Base-by-base conservation (phyloP, 2,888 invertebrate genomes). In the Pelosia muscerda region DNA sequence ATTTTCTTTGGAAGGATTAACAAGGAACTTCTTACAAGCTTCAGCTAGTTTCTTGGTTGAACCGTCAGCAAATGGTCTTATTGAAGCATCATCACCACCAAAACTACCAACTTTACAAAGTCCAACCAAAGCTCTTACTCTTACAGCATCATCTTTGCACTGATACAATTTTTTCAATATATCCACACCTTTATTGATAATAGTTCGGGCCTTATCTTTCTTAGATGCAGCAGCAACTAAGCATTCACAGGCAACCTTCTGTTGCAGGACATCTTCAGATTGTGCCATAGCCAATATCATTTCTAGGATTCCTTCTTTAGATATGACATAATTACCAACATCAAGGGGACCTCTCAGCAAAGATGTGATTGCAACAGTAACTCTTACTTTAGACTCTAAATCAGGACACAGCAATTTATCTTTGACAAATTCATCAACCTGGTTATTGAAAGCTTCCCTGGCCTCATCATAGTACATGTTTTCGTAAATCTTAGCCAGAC, bases 211-310 rank as follows among this genome's bases (percentile, higher is more conserved):
- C 92, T 99, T 98, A 87, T 99, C 99, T 89, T 99, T 99, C 90
- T 99, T 99, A 8, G 98, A 98, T 2, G 99, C 97, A 5, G 99
- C 99, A 8, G 99, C 98, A 71, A 99, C 98, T 60, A 99, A 97
- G 81, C 99, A 99, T 91, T 99, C 99, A 85, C 98, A 98, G 0
- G 99, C 98, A 19, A 99, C 97, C 91, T 97, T 97, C 95, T 99
- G 97, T 86, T 99, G 98, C 0, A 99, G 92, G 19, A 96, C 79
- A 85, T 99, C 98, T n/a, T 98, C 98, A 13, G 98, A 97, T 71
- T 97, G 97, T 2, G 99, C 99, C 98, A 99, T 99, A 9, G 98
- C 98, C 38, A 99, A 94, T 90, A 99, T 98, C 97, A 99, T 98
- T 90, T 99, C 98, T 81, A 99, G 95, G 71, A 99, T 97, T 38